A percentile compares a stretch with the other conserved stretches of the same genome.
phyloP scores from a whole-genome alignment of 2,797 vertebrate species.

The Rhinella marina region DNA sequence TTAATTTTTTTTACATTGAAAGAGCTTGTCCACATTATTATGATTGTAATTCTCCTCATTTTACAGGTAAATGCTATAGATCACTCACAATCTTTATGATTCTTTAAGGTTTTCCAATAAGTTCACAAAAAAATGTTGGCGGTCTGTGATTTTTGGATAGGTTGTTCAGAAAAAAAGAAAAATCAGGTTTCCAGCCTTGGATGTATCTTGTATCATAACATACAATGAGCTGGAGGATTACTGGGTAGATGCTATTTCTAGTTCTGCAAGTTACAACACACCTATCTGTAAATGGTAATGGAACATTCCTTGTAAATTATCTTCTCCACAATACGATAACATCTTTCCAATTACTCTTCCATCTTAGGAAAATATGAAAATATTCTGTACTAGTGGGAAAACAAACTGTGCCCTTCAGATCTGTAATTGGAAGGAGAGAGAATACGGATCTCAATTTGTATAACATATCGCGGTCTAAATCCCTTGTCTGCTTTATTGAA shows the following conservation, averaged over 20 bases:
- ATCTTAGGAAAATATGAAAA: constrained; percentile 19
- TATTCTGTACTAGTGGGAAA: background rate
- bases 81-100: too few species aligned
- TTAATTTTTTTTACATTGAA: too few species aligned
- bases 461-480: background rate
- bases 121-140: too few species aligned
- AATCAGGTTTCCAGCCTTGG: too few species aligned
- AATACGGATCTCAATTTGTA: background rate
- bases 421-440: background rate
- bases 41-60: too few species aligned
- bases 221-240: background rate
- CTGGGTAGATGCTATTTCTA: constrained; percentile 22
- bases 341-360: constrained; percentile 6
- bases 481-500: background rate
- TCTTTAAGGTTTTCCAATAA: too few species aligned
- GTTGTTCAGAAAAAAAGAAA: too few species aligned
- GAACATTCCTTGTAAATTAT: constrained; percentile 46
- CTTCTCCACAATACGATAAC: background rate
- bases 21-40: too few species aligned
- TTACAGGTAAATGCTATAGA: too few species aligned
- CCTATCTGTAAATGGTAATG: background rate
- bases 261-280: constrained; percentile 39
- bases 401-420: background rate
- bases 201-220: background rate
- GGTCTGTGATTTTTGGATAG: too few species aligned